These are phyloP conservation scores for Aphidoletes aphidimyza DNA, from an alignment of 2,888 invertebrate species.

Conservation along the genomic window DNA sequence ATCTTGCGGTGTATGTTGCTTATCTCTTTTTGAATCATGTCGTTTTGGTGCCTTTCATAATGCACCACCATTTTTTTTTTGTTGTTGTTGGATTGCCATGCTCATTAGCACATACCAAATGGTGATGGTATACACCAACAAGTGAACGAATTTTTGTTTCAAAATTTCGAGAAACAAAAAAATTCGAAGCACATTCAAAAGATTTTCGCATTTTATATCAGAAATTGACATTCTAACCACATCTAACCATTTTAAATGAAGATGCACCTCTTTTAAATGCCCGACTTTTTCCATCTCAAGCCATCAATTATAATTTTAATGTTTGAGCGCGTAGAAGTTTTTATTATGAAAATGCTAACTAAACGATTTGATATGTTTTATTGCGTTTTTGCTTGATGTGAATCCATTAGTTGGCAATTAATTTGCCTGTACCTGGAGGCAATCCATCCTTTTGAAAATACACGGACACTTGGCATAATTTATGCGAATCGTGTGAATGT, in stretches of 20 bases:
- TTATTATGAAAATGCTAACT: not conserved
- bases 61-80: not conserved
- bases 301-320: conserved; percentile 39
- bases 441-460: conserved; percentile 27
- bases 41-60: conserved; percentile 36
- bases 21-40: not conserved
- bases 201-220: not conserved
- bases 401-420: conserved; percentile 44
- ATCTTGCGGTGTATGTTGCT: not conserved
- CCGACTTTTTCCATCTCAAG: not conserved
- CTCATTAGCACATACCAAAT: not conserved
- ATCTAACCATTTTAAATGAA: not conserved
- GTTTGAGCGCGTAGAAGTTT: conserved; percentile 36
- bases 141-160: conserved; percentile 18
- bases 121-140: not conserved
- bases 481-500: conserved; percentile 1
- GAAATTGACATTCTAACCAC: no score
- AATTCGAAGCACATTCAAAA: not conserved
- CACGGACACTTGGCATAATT: not conserved
- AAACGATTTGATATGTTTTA: conserved; percentile 48
- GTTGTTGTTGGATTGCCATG: no score
- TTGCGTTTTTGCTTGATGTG: conserved; percentile 20
- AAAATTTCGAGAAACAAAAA: no score
- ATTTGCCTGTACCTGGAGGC: conserved; percentile 11
- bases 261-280: not conserved